Evolutionary conservation across 2,888 invertebrate species (phyloP), one percentile per base, ranked within the genome.

Genomic region (Galeopsomyia nigrocyanea): DNA sequence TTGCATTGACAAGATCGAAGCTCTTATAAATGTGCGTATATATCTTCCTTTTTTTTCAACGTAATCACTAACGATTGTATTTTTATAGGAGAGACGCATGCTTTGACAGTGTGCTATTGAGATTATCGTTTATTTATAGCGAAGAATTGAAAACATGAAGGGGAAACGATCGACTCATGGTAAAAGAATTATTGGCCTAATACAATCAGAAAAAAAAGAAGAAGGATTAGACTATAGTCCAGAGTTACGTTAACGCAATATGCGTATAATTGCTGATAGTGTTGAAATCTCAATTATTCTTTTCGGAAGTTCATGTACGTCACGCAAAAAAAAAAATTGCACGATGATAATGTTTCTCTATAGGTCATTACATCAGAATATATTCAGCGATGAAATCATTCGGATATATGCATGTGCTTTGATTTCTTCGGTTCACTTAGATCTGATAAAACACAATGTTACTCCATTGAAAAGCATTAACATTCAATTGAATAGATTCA

Each of bases 31-130:
- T 58, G 70, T 51, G 58, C 51, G 17, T 19, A 58, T 64, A n/a
- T 58, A 64, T 39, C 39, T 17, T 70, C 22, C 5, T 51, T 63
- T 26, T 70, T 70, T 64, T 70, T 64, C 39, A 19, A 47, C 21
- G 64, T 22, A 70, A 70, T n/a, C n/a, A 70, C 70, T 57, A 69
- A 47, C 51, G 55, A 49, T 69, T 39, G 22, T 21, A 60, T 63
- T 50, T 62, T 39, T 57, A 50, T 50, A 13, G 39, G 13, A 39
- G 39, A 9, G 7, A 39, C 7, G 7, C 39, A 10, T 7, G 10
- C 39, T 39, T 39, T 39, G 26, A 5, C 26, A 26, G 26, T 26
- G 26, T 5, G 5, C 26, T 26, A 26, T 26, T 5, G 26, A 26
- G 26, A 26, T 26, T 26, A 26, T 39, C 7, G 39, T 39, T 39